Conservation (phyloP, 1,140 invertebrate species). For the Orius laevigatus region DNA sequence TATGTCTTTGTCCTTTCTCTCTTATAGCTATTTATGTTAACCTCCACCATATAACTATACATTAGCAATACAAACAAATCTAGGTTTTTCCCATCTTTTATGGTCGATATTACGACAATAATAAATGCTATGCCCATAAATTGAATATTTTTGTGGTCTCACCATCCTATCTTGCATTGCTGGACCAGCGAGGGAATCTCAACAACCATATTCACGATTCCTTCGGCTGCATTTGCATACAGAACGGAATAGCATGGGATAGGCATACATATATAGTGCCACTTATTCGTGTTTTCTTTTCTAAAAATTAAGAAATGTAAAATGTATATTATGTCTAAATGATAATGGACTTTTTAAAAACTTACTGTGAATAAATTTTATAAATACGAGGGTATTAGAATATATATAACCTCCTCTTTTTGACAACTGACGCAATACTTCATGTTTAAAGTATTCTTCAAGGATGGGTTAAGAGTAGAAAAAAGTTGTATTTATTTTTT, state of each 20-base stretch:
- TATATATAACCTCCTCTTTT: conserved; percentile 54
- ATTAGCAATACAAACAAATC: too few species aligned
- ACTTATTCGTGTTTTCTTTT: conserved; percentile 29
- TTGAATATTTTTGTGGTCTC: neutral
- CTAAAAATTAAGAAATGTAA: neutral
- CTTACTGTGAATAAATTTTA: conserved; percentile 75
- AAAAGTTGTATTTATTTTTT: too few species aligned
- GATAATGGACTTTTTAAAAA: neutral
- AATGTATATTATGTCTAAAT: neutral
- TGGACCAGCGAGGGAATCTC: conserved; percentile 97
- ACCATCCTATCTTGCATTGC: conserved; percentile 99
- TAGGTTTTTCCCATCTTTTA: too few species aligned
- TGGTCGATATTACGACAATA: too few species aligned
- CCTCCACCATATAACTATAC: too few species aligned
- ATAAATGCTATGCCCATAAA: too few species aligned
- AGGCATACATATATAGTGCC: conserved; percentile 77
- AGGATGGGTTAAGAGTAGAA: too few species aligned
- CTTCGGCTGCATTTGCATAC: conserved; percentile 58
- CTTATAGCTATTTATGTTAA: too few species aligned
- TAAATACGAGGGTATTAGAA: conserved; percentile 65
- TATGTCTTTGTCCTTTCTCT: too few species aligned
- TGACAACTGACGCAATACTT: conserved; percentile 44
- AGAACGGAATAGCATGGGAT: conserved; percentile 96
- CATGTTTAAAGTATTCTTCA: conserved; percentile 21
- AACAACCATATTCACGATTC: conserved; percentile 90